A percentile compares a stretch with the other conserved stretches of the same genome.
Evolutionary conservation across 2,797 vertebrate genomes (phyloP).

Genomic region (Heteromormyrus szaboi): DNA sequence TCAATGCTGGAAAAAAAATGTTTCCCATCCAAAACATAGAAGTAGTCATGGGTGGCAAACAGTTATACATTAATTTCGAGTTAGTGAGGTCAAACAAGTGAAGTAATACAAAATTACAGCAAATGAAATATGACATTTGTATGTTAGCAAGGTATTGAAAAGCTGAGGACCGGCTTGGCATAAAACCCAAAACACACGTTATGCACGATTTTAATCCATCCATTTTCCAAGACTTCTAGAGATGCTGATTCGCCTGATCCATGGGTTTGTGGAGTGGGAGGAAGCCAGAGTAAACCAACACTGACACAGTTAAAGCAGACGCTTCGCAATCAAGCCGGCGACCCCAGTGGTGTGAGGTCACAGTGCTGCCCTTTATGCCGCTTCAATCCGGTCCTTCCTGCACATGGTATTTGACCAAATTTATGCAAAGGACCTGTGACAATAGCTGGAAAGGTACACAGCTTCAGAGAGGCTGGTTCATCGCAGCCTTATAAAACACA

Average conservation of each 20-base stretch:
- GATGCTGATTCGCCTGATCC: neutral
- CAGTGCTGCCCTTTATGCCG: neutral
- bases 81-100: neutral
- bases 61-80: neutral
- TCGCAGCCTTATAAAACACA: neutral
- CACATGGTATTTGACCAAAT: neutral
- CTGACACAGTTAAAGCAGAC: neutral
- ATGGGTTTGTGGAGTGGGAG: neutral
- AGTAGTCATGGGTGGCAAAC: neutral
- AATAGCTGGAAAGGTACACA: neutral
- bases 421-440: neutral
- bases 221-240: neutral
- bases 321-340: neutral
- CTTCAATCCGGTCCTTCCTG: neutral
- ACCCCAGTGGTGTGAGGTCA: neutral
- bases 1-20: neutral
- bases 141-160: neutral
- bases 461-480: neutral
- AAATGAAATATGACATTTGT: neutral
- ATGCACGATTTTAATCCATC: neutral
- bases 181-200: neutral
- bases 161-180: neutral
- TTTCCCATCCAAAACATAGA: neutral
- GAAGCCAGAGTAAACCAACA: neutral
- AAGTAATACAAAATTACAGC: neutral